Base-by-base conservation (phyloP, 2,113 vertebrate species). In the Spermophilus dauricus region DNA sequence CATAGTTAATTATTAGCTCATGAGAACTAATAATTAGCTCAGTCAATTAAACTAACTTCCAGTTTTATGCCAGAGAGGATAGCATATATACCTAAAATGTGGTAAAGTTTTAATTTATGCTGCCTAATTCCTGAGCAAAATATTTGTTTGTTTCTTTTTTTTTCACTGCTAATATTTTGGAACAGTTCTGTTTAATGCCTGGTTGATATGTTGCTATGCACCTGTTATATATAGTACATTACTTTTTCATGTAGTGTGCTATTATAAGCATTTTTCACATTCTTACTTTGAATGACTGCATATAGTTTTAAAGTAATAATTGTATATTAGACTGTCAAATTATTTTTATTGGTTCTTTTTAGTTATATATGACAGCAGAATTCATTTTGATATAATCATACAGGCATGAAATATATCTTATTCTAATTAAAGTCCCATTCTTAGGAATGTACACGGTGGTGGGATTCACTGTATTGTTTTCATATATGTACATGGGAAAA, bases 1-100 rank as follows among this genome's bases (percentile, higher is more conserved):
- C 8, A 58, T 53, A 75, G 80, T 95, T 96, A 87, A 26, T 91
- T 70, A 77, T 76, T 97, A 96, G 32, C 34, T 94, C 28, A 18
- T 26, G 12, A 97, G 67, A 96, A 91, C 67, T 98, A 91, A 56
- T 94, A 93, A 96, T 97, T 96, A 92, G 39, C 53, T 30, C 73
- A 88, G 51, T 88, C 81, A 88, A 32, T 91, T 91, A 94, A 96
- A 72, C 34, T 67, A 90, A 63, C n/a, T 85, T 96, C 45, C 67
- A 81, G 18, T n/a, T 69, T 84, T 94, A 58, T 65, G 32, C 34
- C 4, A 37, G 39, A 87, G 26, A 84, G 70, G 70, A 83, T 91
- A 56, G 32, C 73, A 81, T 87, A 37, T n/a, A 53, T 84, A 72
- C 16, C 77, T 92, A 76, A 96, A 86, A 83, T 63, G 39, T 32